These are phyloP conservation scores for human (Homo sapiens) DNA, from an alignment of 2,113 vertebrate species.

Conservation along the genomic window GRCh38 chr9:13706001-13706500, in stretches of 20 bases:
- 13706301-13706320: not conserved
- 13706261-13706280: not conserved
- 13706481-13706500: not conserved
- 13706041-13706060: slow-evolving; percentile 75
- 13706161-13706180: slow-evolving; percentile 66
- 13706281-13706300: not conserved
- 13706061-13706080: slow-evolving; percentile 75
- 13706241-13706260: slow-evolving; percentile 58
- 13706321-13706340: not conserved
- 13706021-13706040: slow-evolving; percentile 55
- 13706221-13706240: slow-evolving; percentile 49
- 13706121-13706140: slow-evolving; percentile 68
- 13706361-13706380: not conserved
- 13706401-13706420: not conserved
- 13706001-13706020: slow-evolving; percentile 65
- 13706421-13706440: not conserved
- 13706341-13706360: slow-evolving; percentile 33
- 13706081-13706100: slow-evolving; percentile 69
- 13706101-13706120: slow-evolving; percentile 52
- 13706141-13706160: slow-evolving; percentile 70
- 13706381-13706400: not conserved
- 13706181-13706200: slow-evolving; percentile 71
- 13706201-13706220: slow-evolving; percentile 71
- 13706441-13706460: not conserved
- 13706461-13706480: not conserved